phyloP scores from a whole-genome alignment of 2,113 vertebrate genomes.

The Myotis davidii region DNA sequence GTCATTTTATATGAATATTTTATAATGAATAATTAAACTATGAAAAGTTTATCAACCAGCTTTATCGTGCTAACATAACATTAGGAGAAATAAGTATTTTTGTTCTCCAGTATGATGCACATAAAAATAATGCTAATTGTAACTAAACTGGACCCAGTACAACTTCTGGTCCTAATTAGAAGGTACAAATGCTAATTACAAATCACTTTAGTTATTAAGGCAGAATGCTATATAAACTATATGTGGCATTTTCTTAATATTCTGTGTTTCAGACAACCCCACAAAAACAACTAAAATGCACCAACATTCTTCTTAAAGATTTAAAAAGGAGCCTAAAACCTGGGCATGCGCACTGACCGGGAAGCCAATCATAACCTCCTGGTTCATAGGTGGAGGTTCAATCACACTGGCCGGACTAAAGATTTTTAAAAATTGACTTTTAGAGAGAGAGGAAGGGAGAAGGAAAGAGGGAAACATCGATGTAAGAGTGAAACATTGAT shows the following conservation, averaged over 20 bases:
- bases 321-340: too few relatives aligned
- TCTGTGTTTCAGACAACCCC: slow-evolving; percentile 44
- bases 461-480: not conserved
- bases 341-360: too few relatives aligned
- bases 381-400: too few relatives aligned
- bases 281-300: slow-evolving; percentile 39
- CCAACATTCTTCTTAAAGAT: not conserved
- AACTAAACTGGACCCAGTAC: not conserved
- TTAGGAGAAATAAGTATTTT: slow-evolving; percentile 18
- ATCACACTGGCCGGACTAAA: too few relatives aligned
- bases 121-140: slow-evolving; percentile 35
- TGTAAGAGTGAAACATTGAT: not conserved
- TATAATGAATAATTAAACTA: not conserved
- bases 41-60: not conserved
- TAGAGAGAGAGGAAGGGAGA: not conserved
- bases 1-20: not conserved
- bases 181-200: slow-evolving; percentile 40
- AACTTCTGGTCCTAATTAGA: slow-evolving; percentile 42
- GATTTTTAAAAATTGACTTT: not conserved
- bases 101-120: not conserved
- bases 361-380: too few relatives aligned
- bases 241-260: not conserved
- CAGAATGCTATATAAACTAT: not conserved
- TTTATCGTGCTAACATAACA: slow-evolving; percentile 8
- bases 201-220: slow-evolving; percentile 12